Evolutionary conservation across 92 coral and sea anemone genomes (phyloP).

Genomic region (Porites cylindrica): DNA sequence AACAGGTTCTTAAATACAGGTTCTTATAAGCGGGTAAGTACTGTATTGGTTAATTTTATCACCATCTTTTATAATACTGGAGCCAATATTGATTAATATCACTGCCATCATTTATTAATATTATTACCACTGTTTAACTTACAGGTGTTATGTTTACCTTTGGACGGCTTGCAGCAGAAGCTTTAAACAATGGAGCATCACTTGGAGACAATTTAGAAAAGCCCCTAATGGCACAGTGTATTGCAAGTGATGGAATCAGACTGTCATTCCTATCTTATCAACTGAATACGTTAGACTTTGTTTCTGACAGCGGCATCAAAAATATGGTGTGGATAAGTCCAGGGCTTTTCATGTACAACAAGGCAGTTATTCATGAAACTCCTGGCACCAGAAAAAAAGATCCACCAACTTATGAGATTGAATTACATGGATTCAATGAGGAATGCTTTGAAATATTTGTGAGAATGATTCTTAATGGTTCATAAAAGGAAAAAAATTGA

Average conservation of each 20-base stretch:
- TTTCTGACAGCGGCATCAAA: constrained; percentile 77
- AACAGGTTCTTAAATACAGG: no score
- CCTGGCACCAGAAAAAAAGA: constrained; percentile 35
- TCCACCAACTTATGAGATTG: constrained; percentile 58
- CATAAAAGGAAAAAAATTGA: background rate
- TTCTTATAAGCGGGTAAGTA: no score
- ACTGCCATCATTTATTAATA: no score
- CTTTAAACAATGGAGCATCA: constrained; percentile 62
- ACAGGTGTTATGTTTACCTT: constrained; percentile 92
- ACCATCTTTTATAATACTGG: no score
- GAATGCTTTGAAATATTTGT: constrained; percentile 79
- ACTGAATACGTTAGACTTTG: constrained; percentile 89
- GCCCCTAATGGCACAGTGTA: constrained; percentile 85
- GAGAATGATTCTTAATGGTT: constrained; percentile 64
- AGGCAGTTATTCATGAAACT: constrained; percentile 64
- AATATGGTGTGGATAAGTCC: constrained; percentile 89
- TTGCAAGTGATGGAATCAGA: constrained; percentile 77
- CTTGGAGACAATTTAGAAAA: constrained; percentile 78
- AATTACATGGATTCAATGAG: constrained; percentile 76
- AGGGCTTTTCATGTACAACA: constrained; percentile 80
- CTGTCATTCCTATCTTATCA: constrained; percentile 86
- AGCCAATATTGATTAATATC: no score
- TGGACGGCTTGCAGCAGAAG: constrained; percentile 92
- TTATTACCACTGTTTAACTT: background rate
- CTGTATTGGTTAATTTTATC: no score